Evolutionary conservation across 1,140 invertebrate genomes (phyloP).

Genomic region (Rhyzopertha dominica): DNA sequence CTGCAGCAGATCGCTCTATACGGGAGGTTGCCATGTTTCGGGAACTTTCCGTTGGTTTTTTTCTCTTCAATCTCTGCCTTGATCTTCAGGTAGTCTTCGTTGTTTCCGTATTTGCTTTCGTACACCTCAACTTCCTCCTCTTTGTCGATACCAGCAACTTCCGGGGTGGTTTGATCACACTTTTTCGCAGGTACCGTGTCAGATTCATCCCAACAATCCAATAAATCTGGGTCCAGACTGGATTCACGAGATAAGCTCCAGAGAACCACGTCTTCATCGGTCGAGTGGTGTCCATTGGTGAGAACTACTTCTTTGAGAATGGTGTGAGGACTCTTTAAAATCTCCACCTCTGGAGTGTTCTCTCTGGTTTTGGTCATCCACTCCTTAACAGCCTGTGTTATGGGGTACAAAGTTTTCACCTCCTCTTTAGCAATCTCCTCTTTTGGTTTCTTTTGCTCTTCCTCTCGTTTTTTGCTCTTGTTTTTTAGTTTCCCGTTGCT

Average conservation of each 20-base stretch:
- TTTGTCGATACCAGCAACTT: slow-evolving; percentile 18
- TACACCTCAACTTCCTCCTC: slow-evolving; percentile 36
- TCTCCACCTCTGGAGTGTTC: slow-evolving; percentile 40
- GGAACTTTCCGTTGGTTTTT: slow-evolving; percentile 13
- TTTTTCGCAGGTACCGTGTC: not conserved
- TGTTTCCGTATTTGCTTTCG: slow-evolving; percentile 39
- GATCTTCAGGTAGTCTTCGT: slow-evolving; percentile 35
- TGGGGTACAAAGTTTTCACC: slow-evolving; percentile 34
- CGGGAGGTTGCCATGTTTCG: slow-evolving; percentile 31
- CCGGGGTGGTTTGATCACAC: not conserved
- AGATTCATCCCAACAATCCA: slow-evolving; percentile 35
- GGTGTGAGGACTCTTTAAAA: slow-evolving; percentile 38
- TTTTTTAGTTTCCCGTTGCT: slow-evolving; percentile 6
- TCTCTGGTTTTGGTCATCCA: slow-evolving; percentile 43
- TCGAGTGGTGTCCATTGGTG: slow-evolving; percentile 1
- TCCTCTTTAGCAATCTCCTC: too few relatives aligned
- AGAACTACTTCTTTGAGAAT: slow-evolving; percentile 33
- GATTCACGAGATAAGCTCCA: slow-evolving; percentile 22
- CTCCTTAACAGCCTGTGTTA: slow-evolving; percentile 41
- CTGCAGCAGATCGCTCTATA: slow-evolving; percentile 42
- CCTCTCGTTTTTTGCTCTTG: slow-evolving; percentile 4
- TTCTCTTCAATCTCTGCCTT: slow-evolving; percentile 30
- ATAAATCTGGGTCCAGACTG: slow-evolving; percentile 21
- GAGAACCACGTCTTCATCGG: slow-evolving; percentile 21
- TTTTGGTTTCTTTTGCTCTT: not conserved